Evolutionary conservation across 2,888 invertebrate genomes (phyloP), one percentile per base, ranked within the genome.

Genomic region (Dasysyrphus albostriatus): DNA sequence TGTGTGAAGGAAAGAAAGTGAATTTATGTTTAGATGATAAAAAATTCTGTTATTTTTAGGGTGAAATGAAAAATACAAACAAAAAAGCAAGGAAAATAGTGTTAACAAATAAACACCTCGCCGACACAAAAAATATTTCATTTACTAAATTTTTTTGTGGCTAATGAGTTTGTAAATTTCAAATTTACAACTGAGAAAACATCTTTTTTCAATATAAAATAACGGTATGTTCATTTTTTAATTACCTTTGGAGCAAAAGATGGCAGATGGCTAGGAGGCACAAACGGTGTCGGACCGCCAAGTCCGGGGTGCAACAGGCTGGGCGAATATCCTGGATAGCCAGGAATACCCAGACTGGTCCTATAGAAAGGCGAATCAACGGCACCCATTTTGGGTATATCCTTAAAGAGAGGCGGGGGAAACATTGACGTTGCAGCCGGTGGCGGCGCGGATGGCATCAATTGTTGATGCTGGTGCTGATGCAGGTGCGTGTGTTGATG

Each of bases 401-500:
- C 98, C 93, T 97, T 97, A 93, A 97, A 97, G 95, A 97, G 93
- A 69, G 95, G 94, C 88, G 96, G 94, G 70, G 95, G 95, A 90
- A 93, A 93, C 59, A 93, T 89, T 58, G 93, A 91, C 67, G 94
- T 93, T 88, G 94, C 92, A 65, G 94, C 93, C 77, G 94, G 93
- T 29, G 94, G 94, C 16, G 95, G 95, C 29, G 95, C 94, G 69
- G 95, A 94, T 80, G 95, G 93, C 78, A 95, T 94, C 78, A 96
- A 94, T 89, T 96, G 96, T 92, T 96, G 96, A 76, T 96, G 95
- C 88, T 96, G 96, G 92, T 97, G 97, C 91, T 97, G 97, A 94
- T 97, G 98, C 90, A 98, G 96, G 93, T 97, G 97, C 73, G 97
- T 97, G 92, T 97, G 98, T 91, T 98, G 97, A 93, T 98, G 98